Percentiles rank a stretch among this genome's conserved stretches.
Evolutionary conservation across 2,113 vertebrate genomes (phyloP).

Genomic region (Aptenodytes patagonicus): DNA sequence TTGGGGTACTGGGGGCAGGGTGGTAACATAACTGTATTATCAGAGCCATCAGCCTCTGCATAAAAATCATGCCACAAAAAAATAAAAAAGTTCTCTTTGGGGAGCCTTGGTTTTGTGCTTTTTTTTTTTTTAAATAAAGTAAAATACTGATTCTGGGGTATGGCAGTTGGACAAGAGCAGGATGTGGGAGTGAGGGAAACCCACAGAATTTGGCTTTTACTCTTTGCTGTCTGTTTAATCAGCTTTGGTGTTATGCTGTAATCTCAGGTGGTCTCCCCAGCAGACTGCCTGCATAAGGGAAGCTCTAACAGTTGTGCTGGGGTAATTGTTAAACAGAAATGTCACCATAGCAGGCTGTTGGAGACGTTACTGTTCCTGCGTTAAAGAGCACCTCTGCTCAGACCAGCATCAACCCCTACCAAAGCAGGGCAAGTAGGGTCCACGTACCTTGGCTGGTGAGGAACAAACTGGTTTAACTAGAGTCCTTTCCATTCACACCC

Average conservation of each 20-base stretch:
- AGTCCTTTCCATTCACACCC: background rate
- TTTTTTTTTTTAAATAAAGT: background rate
- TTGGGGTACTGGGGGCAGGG: background rate
- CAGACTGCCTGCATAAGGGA: background rate
- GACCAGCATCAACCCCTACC: background rate
- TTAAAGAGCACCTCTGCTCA: background rate
- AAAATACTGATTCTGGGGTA: background rate
- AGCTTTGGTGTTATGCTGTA: background rate
- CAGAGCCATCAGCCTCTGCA: background rate
- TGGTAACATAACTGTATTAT: background rate
- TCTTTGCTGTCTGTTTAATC: background rate
- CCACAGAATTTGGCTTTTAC: background rate
- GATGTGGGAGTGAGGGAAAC: background rate
- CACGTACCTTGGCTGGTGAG: background rate
- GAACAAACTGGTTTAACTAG: background rate
- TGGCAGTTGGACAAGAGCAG: background rate
- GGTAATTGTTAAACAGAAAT: background rate
- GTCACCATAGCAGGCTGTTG: background rate
- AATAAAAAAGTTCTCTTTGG: background rate
- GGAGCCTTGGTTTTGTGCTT: background rate
- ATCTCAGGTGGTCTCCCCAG: background rate
- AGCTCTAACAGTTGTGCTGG: background rate
- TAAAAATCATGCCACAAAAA: background rate
- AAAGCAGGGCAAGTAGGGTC: background rate
- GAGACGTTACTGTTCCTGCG: background rate